Evolutionary conservation across 2,113 vertebrate genomes (phyloP).

Genomic region (Triplophysa rosa): DNA sequence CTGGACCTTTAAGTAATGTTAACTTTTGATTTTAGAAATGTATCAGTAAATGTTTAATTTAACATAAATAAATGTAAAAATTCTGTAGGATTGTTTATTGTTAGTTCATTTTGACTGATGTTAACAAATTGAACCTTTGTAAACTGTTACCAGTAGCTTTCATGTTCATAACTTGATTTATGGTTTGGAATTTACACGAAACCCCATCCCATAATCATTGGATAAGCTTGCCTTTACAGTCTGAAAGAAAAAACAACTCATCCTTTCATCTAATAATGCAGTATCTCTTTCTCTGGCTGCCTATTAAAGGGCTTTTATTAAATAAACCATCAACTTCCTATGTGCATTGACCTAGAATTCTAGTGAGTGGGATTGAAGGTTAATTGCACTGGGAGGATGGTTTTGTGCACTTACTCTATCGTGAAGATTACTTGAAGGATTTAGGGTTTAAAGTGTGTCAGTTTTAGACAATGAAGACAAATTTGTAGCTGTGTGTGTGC

Average conservation of each 20-base stretch:
- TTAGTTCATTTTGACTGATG: too few relatives aligned
- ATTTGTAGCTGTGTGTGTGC: conserved; percentile 27
- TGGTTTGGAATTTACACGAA: too few relatives aligned
- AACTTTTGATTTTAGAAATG: too few relatives aligned
- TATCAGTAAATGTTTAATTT: too few relatives aligned
- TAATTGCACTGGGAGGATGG: conserved; percentile 43
- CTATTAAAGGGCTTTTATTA: conserved; percentile 36
- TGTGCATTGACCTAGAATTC: conserved; percentile 18
- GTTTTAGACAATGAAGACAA: conserved; percentile 43
- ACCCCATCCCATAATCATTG: too few relatives aligned
- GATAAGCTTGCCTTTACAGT: neutral
- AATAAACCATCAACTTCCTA: conserved; percentile 31
- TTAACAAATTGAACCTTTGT: too few relatives aligned
- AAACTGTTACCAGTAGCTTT: too few relatives aligned
- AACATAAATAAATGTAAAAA: too few relatives aligned
- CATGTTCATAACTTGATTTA: too few relatives aligned
- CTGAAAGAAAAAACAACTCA: neutral
- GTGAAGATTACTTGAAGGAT: conserved; percentile 32
- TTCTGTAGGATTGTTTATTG: too few relatives aligned
- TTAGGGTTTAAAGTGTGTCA: conserved; percentile 39
- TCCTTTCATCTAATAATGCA: conserved; percentile 37
- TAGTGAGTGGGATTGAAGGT: conserved; percentile 37
- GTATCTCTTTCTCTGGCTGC: conserved; percentile 20
- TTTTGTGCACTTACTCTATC: conserved; percentile 34
- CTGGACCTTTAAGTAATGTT: too few relatives aligned